phyloP scores from a whole-genome alignment of 2,888 invertebrate genomes.

The Drosophila tanythrix region DNA sequence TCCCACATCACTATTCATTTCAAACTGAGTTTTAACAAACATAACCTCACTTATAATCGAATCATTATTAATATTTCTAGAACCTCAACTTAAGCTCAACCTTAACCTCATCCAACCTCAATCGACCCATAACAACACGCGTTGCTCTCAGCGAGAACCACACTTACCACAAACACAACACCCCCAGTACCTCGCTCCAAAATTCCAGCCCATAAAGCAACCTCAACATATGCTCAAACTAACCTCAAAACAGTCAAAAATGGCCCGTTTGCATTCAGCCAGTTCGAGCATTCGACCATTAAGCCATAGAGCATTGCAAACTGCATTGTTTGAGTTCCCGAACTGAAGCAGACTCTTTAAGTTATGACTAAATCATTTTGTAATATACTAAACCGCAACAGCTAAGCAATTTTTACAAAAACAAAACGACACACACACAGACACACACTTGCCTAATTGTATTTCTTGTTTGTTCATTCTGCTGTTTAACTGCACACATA shows the following conservation, averaged over 20 bases:
- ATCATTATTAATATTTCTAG: constrained; percentile 19
- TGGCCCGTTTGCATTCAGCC: constrained; percentile 40
- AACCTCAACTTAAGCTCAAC: constrained; percentile 31
- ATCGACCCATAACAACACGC: not conserved
- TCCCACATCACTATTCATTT: constrained; percentile 1
- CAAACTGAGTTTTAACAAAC: constrained; percentile 2
- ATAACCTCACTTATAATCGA: constrained; percentile 27
- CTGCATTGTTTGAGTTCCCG: constrained; percentile 73
- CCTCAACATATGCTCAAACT: constrained; percentile 33
- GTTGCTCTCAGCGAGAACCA: not conserved
- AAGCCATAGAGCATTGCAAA: constrained; percentile 55
- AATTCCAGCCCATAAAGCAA: constrained; percentile 12
- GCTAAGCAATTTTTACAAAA: constrained; percentile 32
- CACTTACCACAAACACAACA: constrained; percentile 27
- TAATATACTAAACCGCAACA: constrained; percentile 69
- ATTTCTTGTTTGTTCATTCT: constrained; percentile 45
- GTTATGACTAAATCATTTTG: constrained; percentile 70
- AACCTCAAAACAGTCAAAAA: constrained; percentile 63
- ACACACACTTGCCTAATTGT: constrained; percentile 33
- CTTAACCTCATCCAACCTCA: constrained; percentile 5
- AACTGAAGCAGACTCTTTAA: constrained; percentile 48
- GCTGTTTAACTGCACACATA: constrained; percentile 29
- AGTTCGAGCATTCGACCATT: constrained; percentile 44
- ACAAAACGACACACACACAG: constrained; percentile 17
- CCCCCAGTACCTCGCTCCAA: not conserved